Conservation (phyloP, 1,140 invertebrate genomes). For the Dinoponera quadriceps region DNA sequence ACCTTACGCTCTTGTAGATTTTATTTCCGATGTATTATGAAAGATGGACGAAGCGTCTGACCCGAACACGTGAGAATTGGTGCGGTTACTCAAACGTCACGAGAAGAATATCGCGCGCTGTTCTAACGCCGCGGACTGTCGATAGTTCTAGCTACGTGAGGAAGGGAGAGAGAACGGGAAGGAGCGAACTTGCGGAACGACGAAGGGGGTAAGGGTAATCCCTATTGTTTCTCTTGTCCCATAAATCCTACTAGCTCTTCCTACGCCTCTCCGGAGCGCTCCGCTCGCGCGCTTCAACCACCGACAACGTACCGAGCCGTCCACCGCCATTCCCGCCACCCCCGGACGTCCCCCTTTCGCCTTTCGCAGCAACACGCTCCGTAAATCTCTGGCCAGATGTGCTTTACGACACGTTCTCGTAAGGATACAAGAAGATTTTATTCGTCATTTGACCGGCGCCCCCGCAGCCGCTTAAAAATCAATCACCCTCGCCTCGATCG, state of each 20-base stretch:
- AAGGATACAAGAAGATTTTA: constrained; percentile 67
- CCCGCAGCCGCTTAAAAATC: constrained; percentile 46
- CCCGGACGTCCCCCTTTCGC: constrained; percentile 28
- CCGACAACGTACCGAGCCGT: constrained; percentile 58
- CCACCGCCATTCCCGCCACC: not conserved
- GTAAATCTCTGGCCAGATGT: constrained; percentile 80
- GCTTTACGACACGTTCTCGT: constrained; percentile 75
- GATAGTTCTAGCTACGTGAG: not conserved
- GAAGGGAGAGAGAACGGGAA: not conserved
- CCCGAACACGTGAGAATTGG: not conserved
- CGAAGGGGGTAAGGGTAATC: constrained; percentile 75
- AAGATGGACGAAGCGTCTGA: not conserved
- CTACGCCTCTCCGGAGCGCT: constrained; percentile 54
- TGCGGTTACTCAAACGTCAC: constrained; percentile 14
- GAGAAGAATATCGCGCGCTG: constrained; percentile 8
- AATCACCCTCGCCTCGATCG: not conserved
- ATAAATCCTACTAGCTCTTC: constrained; percentile 74
- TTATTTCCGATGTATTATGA: not conserved
- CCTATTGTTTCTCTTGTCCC: constrained; percentile 79
- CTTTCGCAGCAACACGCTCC: constrained; percentile 66
- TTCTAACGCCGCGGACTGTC: constrained; percentile 28
- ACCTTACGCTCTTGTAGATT: not conserved
- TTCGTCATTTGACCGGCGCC: constrained; percentile 51
- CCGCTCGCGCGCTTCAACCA: constrained; percentile 64
- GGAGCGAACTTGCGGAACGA: constrained; percentile 18